Percentiles rank a stretch among this genome's conserved stretches.
These are phyloP conservation scores for Lycocerus yunnanus DNA, from an alignment of 2,888 invertebrate species.

Conservation along the genomic window DNA sequence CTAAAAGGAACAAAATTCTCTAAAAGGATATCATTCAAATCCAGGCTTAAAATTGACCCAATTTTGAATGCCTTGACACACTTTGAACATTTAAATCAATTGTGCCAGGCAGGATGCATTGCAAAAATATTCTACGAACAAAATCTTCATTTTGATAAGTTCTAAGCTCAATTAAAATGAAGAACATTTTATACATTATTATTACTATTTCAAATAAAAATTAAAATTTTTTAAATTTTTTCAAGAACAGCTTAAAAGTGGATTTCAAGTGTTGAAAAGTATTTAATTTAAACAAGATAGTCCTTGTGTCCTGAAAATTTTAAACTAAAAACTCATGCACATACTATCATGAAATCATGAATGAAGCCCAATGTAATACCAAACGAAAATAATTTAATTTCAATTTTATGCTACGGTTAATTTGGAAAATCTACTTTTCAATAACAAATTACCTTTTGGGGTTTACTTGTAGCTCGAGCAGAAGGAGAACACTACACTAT, in stretches of 20 bases:
- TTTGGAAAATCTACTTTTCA: background rate
- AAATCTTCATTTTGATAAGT: background rate
- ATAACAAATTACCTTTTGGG: conserved; percentile 11
- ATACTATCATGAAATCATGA: conserved; percentile 6
- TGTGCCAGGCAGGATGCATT: background rate
- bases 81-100: conserved; percentile 12
- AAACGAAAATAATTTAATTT: background rate
- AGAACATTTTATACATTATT: background rate
- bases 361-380: conserved; percentile 1
- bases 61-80: conserved; percentile 35
- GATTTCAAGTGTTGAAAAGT: background rate
- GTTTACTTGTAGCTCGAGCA: conserved; percentile 6
- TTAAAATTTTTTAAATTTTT: background rate
- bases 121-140: background rate
- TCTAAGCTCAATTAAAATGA: background rate
- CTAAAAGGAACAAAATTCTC: background rate
- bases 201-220: background rate
- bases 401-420: background rate
- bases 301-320: background rate
- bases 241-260: background rate
- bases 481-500: conserved; percentile 30
- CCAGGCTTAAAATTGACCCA: conserved; percentile 31
- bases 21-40: background rate
- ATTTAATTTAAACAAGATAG: background rate
- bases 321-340: background rate